Evolutionary conservation across 2,797 vertebrate genomes (phyloP).

Genomic region (Coilia nasus): DNA sequence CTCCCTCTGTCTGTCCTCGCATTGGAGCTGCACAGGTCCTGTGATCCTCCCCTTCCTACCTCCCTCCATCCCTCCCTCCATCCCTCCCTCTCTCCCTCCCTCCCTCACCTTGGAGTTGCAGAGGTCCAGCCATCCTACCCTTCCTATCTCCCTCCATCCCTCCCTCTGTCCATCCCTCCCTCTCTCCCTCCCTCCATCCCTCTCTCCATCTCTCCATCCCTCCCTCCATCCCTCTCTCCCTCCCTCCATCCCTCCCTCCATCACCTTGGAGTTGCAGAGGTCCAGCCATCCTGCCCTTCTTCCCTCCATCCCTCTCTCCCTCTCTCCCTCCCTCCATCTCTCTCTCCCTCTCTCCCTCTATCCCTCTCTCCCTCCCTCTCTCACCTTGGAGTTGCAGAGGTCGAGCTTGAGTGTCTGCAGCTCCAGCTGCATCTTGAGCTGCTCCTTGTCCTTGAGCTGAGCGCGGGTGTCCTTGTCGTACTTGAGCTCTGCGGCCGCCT

Average conservation of each 20-base stretch:
- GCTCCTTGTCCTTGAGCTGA: constrained; percentile 67
- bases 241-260: too few species aligned
- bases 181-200: too few species aligned
- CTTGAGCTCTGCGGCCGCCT: constrained; percentile 55
- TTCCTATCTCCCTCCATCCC: neutral
- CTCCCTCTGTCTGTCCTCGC: too few species aligned
- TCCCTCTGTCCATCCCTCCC: constrained; percentile 30
- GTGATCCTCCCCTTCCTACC: too few species aligned
- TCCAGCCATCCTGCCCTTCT: constrained; percentile 13
- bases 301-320: neutral
- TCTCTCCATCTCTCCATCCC: constrained; percentile 19
- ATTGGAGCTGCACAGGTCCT: too few species aligned
- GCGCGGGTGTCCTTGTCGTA: constrained; percentile 67
- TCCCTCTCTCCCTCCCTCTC: neutral
- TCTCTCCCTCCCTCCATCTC: neutral
- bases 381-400: constrained; percentile 56
- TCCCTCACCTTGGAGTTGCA: too few species aligned
- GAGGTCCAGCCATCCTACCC: too few species aligned
- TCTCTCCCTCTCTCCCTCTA: constrained; percentile 27
- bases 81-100: too few species aligned
- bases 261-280: constrained; percentile 56
- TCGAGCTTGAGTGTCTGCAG: constrained; percentile 50
- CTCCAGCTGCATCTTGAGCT: constrained; percentile 56
- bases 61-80: too few species aligned
- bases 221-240: constrained; percentile 27